Base-by-base conservation (phyloP, 2,797 vertebrate genomes). In the Valencia hispanica region DNA sequence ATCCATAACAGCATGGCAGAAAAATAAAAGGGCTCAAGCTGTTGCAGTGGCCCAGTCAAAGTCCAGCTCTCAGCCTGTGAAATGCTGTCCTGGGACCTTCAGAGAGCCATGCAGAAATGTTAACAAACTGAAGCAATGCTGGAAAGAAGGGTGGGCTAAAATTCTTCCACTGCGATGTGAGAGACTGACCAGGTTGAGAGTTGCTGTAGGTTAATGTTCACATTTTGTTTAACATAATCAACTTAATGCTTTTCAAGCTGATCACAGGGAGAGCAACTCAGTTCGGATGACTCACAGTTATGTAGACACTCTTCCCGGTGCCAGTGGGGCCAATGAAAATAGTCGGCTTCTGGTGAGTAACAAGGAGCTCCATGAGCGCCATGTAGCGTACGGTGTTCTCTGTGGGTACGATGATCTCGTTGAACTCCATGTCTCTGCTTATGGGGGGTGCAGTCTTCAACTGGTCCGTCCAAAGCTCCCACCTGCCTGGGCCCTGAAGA, bases 341-440 rank as follows among this genome's bases (percentile, higher is more conserved):
- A 27, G 93, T 93, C 78, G 96, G 96, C 76, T 98, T 98, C 78
- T 97, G 96, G 91, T 98, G 97, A 5, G 96, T 96, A 84, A 96
- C 87, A 50, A 98, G 89, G 51, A 98, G 93, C 43, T 94, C 90
- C 97, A 98, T 97, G 78, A 98, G 86, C 4, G 93, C 89, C 69
- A 90, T 97, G 83, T 96, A 98, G 57, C 97, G 95, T 65, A 97
- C 70, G 0, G 97, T 98, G 91, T 98, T 97, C 91, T 97, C 91
- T 47, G 97, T 98, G 43, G 97, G 97, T 8, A 98, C 97, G 65
- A 98, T 97, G 88, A 98, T 99, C 92, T 97, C 96, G 78, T 95
- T 97, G 89, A 98, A 98, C 91, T 95, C 86, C 87, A 94, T 39
- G 77, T 97, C 96, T 74, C 91, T 95, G 75, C 89, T 75, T 79